Percentiles rank a stretch among this genome's conserved stretches.
These are phyloP conservation scores for Echeneis naucrates DNA, from an alignment of 2,797 vertebrate species.

Conservation along the genomic window DNA sequence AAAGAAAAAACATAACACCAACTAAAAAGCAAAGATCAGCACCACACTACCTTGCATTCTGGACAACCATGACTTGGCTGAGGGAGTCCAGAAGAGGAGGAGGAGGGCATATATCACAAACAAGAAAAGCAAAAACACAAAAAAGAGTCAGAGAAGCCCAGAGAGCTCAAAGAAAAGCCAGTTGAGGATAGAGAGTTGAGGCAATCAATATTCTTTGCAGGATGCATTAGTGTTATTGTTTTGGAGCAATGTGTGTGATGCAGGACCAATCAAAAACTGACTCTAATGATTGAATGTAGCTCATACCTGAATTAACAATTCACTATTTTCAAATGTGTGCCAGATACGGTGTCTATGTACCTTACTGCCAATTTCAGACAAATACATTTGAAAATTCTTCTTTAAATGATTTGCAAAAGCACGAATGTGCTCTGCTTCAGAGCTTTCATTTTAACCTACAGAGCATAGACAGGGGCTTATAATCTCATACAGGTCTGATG, in stretches of 20 bases:
- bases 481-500: constrained; percentile 81
- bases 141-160: constrained; percentile 82
- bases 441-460: constrained; percentile 37
- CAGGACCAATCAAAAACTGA: constrained; percentile 25
- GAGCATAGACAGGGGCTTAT: constrained; percentile 44
- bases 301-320: constrained; percentile 46
- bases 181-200: constrained; percentile 77
- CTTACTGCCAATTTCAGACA: constrained; percentile 34
- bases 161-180: constrained; percentile 75
- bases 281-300: constrained; percentile 25
- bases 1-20: constrained; percentile 68
- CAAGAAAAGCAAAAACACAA: constrained; percentile 83
- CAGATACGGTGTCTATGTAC: constrained; percentile 5
- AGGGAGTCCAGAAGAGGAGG: constrained; percentile 89
- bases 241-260: constrained; percentile 46
- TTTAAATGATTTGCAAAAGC: constrained; percentile 25
- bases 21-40: constrained; percentile 82
- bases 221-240: constrained; percentile 49
- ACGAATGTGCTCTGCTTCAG: constrained; percentile 25
- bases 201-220: constrained; percentile 64
- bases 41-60: constrained; percentile 99
- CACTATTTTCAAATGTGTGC: constrained; percentile 33
- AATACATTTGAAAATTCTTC: constrained; percentile 34
- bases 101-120: constrained; percentile 87
- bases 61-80: constrained; percentile 99